These are phyloP conservation scores for Tanypteryx hageni DNA, from an alignment of 2,888 invertebrate species.

Conservation along the genomic window DNA sequence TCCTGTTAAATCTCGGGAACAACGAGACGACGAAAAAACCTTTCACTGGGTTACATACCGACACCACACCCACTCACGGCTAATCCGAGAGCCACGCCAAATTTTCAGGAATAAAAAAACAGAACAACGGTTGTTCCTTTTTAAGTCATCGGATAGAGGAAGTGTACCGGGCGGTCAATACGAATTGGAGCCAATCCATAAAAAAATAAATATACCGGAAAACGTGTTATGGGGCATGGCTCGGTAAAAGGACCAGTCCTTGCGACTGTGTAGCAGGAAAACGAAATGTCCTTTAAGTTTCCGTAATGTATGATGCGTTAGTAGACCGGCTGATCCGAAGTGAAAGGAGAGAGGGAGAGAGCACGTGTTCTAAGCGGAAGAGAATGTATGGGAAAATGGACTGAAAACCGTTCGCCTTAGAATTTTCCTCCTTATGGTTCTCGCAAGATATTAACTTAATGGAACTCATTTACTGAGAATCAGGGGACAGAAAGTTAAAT, in stretches of 20 bases:
- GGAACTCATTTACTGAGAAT: too few species aligned
- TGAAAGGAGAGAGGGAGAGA: neutral
- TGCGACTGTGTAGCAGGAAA: neutral
- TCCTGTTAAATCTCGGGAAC: constrained; percentile 24
- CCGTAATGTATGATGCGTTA: neutral
- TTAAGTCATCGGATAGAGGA: neutral
- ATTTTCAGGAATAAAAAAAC: constrained; percentile 3
- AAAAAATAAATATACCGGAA: neutral
- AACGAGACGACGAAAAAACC: constrained; percentile 7
- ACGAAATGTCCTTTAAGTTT: neutral
- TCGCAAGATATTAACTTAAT: too few species aligned
- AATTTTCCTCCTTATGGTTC: neutral
- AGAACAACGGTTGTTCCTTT: constrained; percentile 19
- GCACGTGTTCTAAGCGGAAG: neutral
- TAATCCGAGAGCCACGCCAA: constrained; percentile 24
- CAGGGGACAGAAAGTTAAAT: too few species aligned
- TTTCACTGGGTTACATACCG: constrained; percentile 24
- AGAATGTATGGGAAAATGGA: neutral
- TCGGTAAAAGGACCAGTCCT: neutral
- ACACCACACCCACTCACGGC: constrained; percentile 13
- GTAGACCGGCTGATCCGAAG: neutral
- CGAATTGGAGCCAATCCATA: neutral
- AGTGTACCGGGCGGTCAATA: constrained; percentile 18
- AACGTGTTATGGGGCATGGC: neutral
- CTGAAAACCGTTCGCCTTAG: neutral